phyloP scores from a whole-genome alignment of 2,797 vertebrate species.

The Phalloptychus januarius region DNA sequence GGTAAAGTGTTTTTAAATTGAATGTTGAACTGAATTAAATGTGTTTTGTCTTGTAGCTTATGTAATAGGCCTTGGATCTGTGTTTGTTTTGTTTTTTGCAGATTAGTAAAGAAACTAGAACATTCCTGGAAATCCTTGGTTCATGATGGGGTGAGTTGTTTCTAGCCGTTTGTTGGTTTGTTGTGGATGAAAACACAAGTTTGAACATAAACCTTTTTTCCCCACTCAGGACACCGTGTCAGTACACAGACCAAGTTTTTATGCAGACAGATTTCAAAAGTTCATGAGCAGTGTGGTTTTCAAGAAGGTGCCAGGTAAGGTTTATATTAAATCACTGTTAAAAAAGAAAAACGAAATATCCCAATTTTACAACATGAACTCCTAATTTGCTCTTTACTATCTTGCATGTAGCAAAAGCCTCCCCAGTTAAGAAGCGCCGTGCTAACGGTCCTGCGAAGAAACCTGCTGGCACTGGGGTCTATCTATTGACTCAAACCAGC shows the following conservation, averaged over 20 bases:
- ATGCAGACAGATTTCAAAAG: conserved; percentile 92
- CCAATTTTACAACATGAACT: neutral
- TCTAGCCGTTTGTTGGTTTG: neutral
- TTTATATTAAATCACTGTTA: neutral
- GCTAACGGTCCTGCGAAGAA: conserved; percentile 74
- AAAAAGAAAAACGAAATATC: neutral
- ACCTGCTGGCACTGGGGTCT: conserved; percentile 48
- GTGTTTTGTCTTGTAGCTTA: neutral
- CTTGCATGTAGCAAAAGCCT: conserved; percentile 82
- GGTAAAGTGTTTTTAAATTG: neutral
- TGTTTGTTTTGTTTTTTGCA: conserved; percentile 61
- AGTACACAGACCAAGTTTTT: conserved; percentile 93
- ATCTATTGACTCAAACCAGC: conserved; percentile 68
- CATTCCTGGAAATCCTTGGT: conserved; percentile 97
- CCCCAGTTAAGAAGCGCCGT: conserved; percentile 91
- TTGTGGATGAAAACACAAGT: neutral
- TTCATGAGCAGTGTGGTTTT: conserved; percentile 94
- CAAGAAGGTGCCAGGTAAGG: conserved; percentile 85
- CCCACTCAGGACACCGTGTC: conserved; percentile 89
- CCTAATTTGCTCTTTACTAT: conserved; percentile 6
- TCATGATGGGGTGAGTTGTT: conserved; percentile 89
- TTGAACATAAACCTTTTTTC: neutral
- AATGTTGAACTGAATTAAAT: neutral
- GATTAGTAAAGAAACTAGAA: conserved; percentile 93
- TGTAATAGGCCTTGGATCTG: conserved; percentile 11